Percentiles rank a stretch among this genome's conserved stretches.
Evolutionary conservation across 2,888 invertebrate species (phyloP).

Genomic region (Lithophane ornitopus): DNA sequence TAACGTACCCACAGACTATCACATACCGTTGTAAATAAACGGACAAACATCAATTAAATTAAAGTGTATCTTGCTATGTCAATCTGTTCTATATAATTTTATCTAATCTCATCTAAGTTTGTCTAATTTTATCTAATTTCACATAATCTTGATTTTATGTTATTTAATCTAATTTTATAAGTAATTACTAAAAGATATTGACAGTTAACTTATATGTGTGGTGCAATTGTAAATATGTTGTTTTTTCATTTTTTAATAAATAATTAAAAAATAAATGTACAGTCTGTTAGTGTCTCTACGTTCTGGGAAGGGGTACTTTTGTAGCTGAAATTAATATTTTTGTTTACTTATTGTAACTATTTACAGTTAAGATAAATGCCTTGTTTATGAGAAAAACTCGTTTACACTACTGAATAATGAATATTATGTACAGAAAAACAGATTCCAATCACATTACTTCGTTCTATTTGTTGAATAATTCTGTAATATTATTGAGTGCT

Average conservation of each 20-base stretch:
- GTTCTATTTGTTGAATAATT: neutral
- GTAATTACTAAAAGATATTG: too few relatives aligned
- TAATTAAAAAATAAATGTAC: too few relatives aligned
- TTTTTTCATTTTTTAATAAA: too few relatives aligned
- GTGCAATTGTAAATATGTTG: too few relatives aligned
- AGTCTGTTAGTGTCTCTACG: neutral
- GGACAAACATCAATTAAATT: neutral
- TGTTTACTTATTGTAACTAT: neutral
- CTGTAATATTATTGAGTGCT: neutral
- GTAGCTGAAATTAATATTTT: neutral
- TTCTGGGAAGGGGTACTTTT: neutral
- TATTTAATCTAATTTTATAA: too few relatives aligned
- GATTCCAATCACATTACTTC: constrained; percentile 37
- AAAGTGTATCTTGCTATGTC: too few relatives aligned
- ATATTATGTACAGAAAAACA: constrained; percentile 39
- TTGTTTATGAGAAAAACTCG: constrained; percentile 25
- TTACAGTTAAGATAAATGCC: neutral
- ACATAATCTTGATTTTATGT: too few relatives aligned
- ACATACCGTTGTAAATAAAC: constrained; percentile 16
- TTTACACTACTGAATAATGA: constrained; percentile 33
- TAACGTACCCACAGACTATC: constrained; percentile 20
- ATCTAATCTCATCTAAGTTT: too few relatives aligned
- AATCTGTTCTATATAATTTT: too few relatives aligned
- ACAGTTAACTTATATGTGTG: too few relatives aligned
- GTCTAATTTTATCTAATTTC: too few relatives aligned